phyloP scores from a whole-genome alignment of 2,797 vertebrate genomes.

The Acanthis flammea region DNA sequence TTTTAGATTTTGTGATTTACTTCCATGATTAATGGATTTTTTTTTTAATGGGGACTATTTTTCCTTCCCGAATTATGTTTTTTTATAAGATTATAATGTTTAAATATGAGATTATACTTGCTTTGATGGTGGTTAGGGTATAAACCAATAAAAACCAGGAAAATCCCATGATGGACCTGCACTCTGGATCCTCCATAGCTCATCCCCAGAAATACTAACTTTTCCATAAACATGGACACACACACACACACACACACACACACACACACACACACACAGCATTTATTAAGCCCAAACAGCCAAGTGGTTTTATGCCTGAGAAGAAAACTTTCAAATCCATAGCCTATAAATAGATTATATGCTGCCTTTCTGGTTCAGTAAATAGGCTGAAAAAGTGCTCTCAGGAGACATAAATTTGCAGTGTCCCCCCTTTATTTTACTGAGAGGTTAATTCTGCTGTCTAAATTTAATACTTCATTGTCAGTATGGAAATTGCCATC shows the following conservation, averaged over 20 bases:
- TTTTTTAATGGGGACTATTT: not conserved
- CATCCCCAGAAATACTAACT: not conserved
- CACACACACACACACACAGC: fast-evolving
- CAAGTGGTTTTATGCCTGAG: not conserved
- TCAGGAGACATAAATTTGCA: not conserved
- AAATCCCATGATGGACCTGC: not conserved
- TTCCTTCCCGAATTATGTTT: not conserved
- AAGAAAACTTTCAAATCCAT: conserved; percentile 13
- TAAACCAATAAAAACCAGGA: not conserved
- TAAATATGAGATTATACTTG: not conserved
- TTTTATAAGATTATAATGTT: not conserved
- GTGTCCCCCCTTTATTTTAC: not conserved
- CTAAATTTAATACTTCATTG: not conserved
- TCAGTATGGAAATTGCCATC: not conserved
- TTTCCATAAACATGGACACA: not conserved
- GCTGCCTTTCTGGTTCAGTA: conserved; percentile 8
- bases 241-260: not conserved
- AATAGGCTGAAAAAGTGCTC: not conserved
- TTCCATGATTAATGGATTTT: not conserved
- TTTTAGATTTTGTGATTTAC: not conserved
- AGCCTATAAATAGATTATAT: not conserved
- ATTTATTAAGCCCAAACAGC: not conserved
- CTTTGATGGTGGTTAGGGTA: not conserved
- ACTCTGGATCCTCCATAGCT: not conserved
- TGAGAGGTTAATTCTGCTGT: not conserved